These are phyloP conservation scores for Silurus aristotelis DNA, from an alignment of 2,797 vertebrate species.

Conservation along the genomic window DNA sequence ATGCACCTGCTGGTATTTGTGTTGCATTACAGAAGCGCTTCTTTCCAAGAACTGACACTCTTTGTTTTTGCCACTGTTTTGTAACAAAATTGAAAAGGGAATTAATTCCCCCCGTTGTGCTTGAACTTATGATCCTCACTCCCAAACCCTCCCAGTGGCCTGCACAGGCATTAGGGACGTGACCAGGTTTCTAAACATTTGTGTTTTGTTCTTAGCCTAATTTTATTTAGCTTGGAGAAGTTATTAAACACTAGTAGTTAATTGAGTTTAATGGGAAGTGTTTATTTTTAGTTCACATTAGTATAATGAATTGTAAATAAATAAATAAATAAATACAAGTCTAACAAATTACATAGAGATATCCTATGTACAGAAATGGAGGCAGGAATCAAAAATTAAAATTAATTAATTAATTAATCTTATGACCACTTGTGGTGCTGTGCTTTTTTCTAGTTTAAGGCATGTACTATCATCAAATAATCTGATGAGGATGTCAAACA, in stretches of 20 bases:
- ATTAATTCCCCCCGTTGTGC: constrained; percentile 14
- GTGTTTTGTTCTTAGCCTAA: background rate
- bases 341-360: background rate
- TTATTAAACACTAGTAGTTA: background rate
- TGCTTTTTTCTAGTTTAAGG: background rate
- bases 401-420: no score
- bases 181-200: constrained; percentile 7
- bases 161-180: background rate
- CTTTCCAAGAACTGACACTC: constrained; percentile 1
- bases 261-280: background rate
- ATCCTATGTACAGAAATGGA: background rate
- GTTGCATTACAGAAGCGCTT: background rate
- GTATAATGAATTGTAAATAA: background rate
- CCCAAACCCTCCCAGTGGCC: background rate
- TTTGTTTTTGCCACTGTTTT: constrained; percentile 23
- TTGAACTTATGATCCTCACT: constrained; percentile 20
- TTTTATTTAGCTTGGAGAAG: background rate
- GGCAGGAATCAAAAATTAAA: no score
- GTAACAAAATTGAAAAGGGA: constrained; percentile 40
- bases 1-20: constrained; percentile 9
- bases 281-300: background rate
- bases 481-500: background rate
- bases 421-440: background rate
- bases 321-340: background rate
- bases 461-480: background rate